Percentiles rank a stretch among this genome's conserved stretches.
phyloP scores from a whole-genome alignment of 1,140 invertebrate genomes.

The Saccostrea glomerata region DNA sequence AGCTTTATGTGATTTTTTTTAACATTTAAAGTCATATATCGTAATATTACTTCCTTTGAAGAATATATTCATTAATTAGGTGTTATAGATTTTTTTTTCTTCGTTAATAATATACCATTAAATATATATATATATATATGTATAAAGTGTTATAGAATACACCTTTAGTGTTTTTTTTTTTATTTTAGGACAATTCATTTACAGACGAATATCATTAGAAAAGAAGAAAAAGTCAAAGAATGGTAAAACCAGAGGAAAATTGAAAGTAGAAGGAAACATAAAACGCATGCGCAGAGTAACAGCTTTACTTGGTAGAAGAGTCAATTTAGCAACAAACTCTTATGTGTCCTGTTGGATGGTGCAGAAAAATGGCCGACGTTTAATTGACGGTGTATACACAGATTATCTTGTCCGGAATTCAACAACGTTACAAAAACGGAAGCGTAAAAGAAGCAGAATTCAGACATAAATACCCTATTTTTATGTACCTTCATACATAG shows the following conservation, averaged over 20 bases:
- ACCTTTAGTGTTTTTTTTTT: not conserved
- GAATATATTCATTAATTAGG: no score
- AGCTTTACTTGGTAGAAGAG: conserved; percentile 45
- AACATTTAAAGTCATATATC: no score
- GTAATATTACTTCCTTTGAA: no score
- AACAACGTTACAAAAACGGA: not conserved
- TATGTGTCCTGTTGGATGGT: conserved; percentile 57
- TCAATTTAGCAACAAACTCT: conserved; percentile 52
- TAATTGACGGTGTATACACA: conserved; percentile 53
- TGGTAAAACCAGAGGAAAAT: conserved; percentile 53
- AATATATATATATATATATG: no score
- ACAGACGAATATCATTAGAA: conserved; percentile 51
- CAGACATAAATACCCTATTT: not conserved
- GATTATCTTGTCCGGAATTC: conserved; percentile 50
- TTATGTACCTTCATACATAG: no score
- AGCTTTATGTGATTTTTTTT: no score
- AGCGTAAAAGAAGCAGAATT: not conserved
- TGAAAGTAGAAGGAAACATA: conserved; percentile 53
- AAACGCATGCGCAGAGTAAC: conserved; percentile 45
- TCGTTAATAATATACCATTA: no score
- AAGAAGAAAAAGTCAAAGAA: conserved; percentile 49
- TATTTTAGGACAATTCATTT: conserved; percentile 53
- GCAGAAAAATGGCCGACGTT: conserved; percentile 51
- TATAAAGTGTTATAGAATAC: no score
- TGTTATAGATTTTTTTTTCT: no score